Base-by-base conservation (phyloP, 2,888 invertebrate species). In the Pasiphila rectangulata region DNA sequence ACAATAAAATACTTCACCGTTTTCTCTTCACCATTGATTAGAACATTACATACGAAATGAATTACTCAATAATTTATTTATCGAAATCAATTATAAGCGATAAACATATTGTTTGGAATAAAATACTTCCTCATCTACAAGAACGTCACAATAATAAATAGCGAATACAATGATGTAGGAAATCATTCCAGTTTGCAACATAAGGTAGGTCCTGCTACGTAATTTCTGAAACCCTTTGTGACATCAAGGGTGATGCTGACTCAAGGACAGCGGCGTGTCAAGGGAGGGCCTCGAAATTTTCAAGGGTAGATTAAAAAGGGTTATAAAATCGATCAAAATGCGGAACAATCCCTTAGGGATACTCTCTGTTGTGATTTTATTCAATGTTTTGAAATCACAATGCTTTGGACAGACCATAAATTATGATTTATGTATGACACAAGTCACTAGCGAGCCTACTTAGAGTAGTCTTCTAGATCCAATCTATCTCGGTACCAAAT, bases 181-280 rank as follows among this genome's bases (percentile, higher is more conserved):
- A 81, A 84, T 79, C 71, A 78, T 73, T 82, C 73, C 72, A 72
- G 75, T 75, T 71, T 74, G 68, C 65, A 67, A 61, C 51, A 59
- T 61, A 67, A 58, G 56, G 59, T 24, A 24, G 24, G 23, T 23
- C n/a, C n/a, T n/a, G n/a, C n/a, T n/a, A 69, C 60, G 56, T 63
- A 67, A 62, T 72, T 71, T 72, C 71, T 75, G 69, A 68, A 75
- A 72, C 74, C 75, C 76, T 81, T 84, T 85, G 82, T 85, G 83
- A 83, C 52, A 64, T 7, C 9, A 17, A 24, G 60, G 32, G 23
- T 36, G 30, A 72, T 79, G 64, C 63, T 68, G 69, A 64, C 63
- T 68, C 68, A 65, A 74, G 73, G 75, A 72, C 74, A 48, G 27
- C 20, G 29, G 16, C 21, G 21, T 17, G 15, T 9, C 10, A 2